These are phyloP conservation scores for Trachelus tabidus DNA, from an alignment of 2,888 invertebrate species.

Conservation along the genomic window DNA sequence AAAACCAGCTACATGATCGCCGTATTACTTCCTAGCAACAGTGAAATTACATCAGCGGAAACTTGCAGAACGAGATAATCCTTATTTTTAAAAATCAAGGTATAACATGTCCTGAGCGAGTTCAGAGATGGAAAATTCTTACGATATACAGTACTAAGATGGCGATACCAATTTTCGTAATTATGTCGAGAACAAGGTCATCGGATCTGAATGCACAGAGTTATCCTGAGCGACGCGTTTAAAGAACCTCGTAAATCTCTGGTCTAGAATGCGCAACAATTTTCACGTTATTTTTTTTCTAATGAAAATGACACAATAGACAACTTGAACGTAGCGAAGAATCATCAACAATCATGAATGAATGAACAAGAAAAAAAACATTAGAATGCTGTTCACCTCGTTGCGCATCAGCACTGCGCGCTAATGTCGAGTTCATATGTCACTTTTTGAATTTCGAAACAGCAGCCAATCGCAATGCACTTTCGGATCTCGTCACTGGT, in stretches of 20 bases:
- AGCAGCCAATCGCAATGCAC: background rate
- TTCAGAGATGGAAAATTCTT: background rate
- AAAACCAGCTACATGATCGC: background rate
- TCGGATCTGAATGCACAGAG: background rate
- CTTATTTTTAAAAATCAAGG: background rate
- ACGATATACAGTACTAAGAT: constrained; percentile 13
- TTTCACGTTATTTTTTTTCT: background rate
- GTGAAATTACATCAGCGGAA: background rate
- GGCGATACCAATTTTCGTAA: constrained; percentile 26
- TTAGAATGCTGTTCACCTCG: background rate
- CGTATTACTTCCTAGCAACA: background rate
- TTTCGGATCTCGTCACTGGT: background rate
- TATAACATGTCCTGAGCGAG: background rate
- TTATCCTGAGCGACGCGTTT: background rate
- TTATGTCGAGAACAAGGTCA: constrained; percentile 25
- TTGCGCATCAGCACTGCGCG: background rate
- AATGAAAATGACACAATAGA: background rate
- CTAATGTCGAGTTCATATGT: background rate
- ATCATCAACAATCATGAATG: background rate
- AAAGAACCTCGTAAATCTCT: background rate
- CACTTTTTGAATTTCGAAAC: background rate
- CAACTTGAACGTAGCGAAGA: background rate
- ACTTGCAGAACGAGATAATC: background rate
- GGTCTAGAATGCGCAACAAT: background rate
- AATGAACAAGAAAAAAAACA: background rate